Base-by-base conservation (phyloP, 2,797 vertebrate genomes). In the Epinephelus coioides region DNA sequence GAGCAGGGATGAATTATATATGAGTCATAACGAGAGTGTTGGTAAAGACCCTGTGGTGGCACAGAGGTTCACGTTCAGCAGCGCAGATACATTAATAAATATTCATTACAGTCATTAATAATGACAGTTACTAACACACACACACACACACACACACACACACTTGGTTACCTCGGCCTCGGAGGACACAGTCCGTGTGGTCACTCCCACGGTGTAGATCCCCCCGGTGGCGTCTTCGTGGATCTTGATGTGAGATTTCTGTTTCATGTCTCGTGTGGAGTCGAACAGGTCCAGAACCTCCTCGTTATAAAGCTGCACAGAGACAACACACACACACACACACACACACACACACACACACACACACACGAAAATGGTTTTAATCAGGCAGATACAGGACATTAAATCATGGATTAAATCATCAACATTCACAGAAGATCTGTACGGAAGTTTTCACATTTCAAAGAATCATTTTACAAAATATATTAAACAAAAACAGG, bases 131-230 rank as follows among this genome's bases (percentile, higher is more conserved):
- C 12, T 56, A 43, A 66, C 23, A 38, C 71, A 68, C n/a, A 43
- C 18, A 68, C 44, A 49, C 44, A 68, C 27, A 49, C 21, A 21
- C 21, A 21, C 44, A 68, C 43, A 49, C 23, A 23, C 27, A 49
- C 44, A 1, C 1, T 6, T 2, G 1, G 73, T 76, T 73, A 99
- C 98, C 97, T 99, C 98, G 0, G 97, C 94, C 88, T 98, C 97
- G 6, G 97, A 96, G 84, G 95, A 96, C 76, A 99, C 97, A 1
- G 86, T 95, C 73, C 97, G 95, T 0, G 97, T 98, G 71, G 98
- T 99, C 90, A 99, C 97, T 0, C 98, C 98, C 14, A 99, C 97
- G 2, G 98, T 98, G 87, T 99, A 99, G 94, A 99, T 99, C 62
- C 97, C 96, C 65, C 98, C 97, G 0, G 59, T 92, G 76, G 98